Percentiles rank a stretch among this genome's conserved stretches.
Conservation (phyloP, 2,113 vertebrate species). For the Poeciliopsis occidentalis region DNA sequence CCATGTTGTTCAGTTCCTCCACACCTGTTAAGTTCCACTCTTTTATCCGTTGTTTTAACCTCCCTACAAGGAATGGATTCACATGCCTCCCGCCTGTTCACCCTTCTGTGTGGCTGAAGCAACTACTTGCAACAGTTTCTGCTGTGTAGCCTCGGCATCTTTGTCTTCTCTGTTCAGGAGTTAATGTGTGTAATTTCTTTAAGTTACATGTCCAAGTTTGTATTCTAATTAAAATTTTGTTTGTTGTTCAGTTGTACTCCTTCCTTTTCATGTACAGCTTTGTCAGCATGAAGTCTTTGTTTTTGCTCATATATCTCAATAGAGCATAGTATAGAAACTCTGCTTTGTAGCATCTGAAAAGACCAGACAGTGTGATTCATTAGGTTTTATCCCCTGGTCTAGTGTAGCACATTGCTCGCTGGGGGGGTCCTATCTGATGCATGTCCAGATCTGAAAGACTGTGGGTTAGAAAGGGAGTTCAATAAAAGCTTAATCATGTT, state of each 20-base stretch:
- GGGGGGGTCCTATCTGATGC: slow-evolving; percentile 20
- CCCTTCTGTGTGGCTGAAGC: no score
- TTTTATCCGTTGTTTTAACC: no score
- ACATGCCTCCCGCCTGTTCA: no score
- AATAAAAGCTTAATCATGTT: slow-evolving; percentile 59
- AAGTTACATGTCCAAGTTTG: slow-evolving; percentile 24
- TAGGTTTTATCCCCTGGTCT: slow-evolving; percentile 48
- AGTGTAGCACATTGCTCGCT: slow-evolving; percentile 25
- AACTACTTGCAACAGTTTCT: no score
- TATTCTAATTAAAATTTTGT: slow-evolving; percentile 20
- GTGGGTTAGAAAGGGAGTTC: slow-evolving; percentile 38
- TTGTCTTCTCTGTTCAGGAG: slow-evolving; percentile 38
- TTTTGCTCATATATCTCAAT: slow-evolving; percentile 22
- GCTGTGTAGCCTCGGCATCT: slow-evolving; percentile 30
- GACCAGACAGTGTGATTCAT: no score
- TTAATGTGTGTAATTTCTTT: slow-evolving; percentile 43
- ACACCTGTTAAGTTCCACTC: slow-evolving; percentile 25
- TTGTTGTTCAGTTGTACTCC: slow-evolving; percentile 37
- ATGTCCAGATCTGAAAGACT: slow-evolving; percentile 40
- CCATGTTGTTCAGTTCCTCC: slow-evolving; percentile 33
- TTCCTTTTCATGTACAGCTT: slow-evolving; percentile 20
- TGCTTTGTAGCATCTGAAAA: no score
- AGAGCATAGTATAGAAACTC: no score
- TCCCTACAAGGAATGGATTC: no score
- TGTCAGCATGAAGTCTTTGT: slow-evolving; percentile 18